Base-by-base conservation (phyloP, 23 tunicate genomes). In the Halocynthia aurantium region DNA sequence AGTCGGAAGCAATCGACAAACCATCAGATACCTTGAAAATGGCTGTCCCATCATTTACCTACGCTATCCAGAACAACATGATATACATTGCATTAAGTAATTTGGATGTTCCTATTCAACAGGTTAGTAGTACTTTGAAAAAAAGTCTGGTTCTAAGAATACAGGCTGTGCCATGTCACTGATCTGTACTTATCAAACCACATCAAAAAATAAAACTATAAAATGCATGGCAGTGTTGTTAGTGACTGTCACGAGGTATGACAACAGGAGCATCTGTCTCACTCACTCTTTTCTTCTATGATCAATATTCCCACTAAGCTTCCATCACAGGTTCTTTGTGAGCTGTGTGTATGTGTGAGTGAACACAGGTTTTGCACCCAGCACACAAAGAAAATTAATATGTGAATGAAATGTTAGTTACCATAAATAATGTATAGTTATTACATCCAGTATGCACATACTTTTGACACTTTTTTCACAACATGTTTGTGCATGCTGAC, bases 51-150 rank as follows among this genome's bases (percentile, higher is more conserved):
- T 84, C 88, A 10, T 71, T 60, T 19, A 7, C 78, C 8, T 84
- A 84, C 58, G 88, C 88, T 69, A 21, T 84, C 6, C 88, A 84
- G 70, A 84, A 84, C 62, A 84, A 84, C 56, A 77, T 84, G 83
- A 67, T 52, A 11, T 84, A 68, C 57, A 62, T 84, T 15, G 82
- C 88, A 9, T 58, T 84, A 44, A 81, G 67, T 31, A 77, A 84
- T 69, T 50, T 84, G 15, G 81, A 75, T 77, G 88, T 84, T 11
- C 88, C 88, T 22, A 77, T 79, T 10, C 88, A 84, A 50, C 88
- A 84, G 70, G 88, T 84, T 15, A 58, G 82, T 61, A 18, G 12
- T 13, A 31, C 1, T 31, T 31, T 31, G 44, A 31, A 31, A 31
- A 31, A 31, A 31, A 31, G 2, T 31, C 44, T 31, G 44, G 44